These are phyloP conservation scores for Mus spicilegus DNA, from an alignment of 2,113 vertebrate genomes.

Conservation along the genomic window DNA sequence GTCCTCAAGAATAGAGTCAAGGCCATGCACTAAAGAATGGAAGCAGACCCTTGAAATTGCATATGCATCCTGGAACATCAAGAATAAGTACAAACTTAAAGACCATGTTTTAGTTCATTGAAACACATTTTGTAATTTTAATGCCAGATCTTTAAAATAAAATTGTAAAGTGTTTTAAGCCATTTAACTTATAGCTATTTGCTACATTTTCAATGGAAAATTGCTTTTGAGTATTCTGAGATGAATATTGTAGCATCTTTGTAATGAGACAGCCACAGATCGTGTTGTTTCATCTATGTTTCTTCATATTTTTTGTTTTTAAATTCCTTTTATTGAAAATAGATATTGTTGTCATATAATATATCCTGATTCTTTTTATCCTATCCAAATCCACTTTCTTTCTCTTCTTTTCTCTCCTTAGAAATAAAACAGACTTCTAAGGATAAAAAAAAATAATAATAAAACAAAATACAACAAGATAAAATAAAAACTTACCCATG, in stretches of 20 bases:
- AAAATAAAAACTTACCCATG: background rate
- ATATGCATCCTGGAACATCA: background rate
- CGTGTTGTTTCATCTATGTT: background rate
- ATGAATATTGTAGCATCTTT: too few relatives aligned
- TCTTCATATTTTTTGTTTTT: background rate
- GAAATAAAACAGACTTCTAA: background rate
- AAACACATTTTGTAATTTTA: background rate
- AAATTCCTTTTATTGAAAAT: background rate
- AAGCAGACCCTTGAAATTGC: background rate
- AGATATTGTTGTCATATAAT: background rate
- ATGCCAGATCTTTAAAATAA: background rate
- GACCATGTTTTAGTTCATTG: background rate
- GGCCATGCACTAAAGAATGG: too few relatives aligned
- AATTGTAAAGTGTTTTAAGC: background rate
- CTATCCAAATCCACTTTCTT: rapidly evolving
- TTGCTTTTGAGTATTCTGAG: background rate
- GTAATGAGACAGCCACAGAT: background rate
- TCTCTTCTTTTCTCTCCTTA: too few relatives aligned
- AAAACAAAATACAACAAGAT: background rate
- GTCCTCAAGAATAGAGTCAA: too few relatives aligned
- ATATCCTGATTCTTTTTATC: background rate
- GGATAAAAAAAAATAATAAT: background rate
- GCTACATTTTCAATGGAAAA: background rate
- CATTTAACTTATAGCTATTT: background rate
- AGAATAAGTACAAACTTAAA: background rate